phyloP scores from a whole-genome alignment of 2,888 invertebrate species.

The Chaetogeoica ovagalla region DNA sequence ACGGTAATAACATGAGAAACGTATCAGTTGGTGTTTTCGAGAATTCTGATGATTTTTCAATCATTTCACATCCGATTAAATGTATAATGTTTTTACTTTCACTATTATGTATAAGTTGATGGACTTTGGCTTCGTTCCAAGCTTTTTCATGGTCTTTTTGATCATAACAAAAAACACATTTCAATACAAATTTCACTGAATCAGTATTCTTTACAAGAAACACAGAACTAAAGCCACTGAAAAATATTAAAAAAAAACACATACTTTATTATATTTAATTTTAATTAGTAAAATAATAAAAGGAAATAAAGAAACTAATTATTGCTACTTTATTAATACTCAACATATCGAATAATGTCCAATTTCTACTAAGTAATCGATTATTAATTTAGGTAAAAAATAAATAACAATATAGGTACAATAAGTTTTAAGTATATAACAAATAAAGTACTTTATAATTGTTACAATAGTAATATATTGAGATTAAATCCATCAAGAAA shows the following conservation, averaged over 20 bases:
- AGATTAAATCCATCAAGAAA: too few relatives aligned
- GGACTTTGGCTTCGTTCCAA: slow-evolving; percentile 73
- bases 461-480: too few relatives aligned
- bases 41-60: slow-evolving; percentile 38
- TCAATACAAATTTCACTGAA: slow-evolving; percentile 73
- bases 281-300: too few relatives aligned
- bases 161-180: slow-evolving; percentile 79
- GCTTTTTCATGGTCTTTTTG: slow-evolving; percentile 75
- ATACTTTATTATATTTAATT: not conserved
- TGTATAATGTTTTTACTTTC: slow-evolving; percentile 8
- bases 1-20: slow-evolving; percentile 74
- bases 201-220: slow-evolving; percentile 74
- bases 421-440: too few relatives aligned
- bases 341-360: too few relatives aligned
- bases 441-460: too few relatives aligned
- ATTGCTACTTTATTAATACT: too few relatives aligned
- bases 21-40: slow-evolving; percentile 65
- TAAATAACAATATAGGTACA: too few relatives aligned
- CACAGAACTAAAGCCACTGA: slow-evolving; percentile 80
- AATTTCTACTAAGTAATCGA: too few relatives aligned
- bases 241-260: slow-evolving; percentile 56
- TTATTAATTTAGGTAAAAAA: too few relatives aligned
- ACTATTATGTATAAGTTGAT: slow-evolving; percentile 65
- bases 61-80: slow-evolving; percentile 39
- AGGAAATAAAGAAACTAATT: too few relatives aligned